Evolutionary conservation across 2,797 vertebrate species (phyloP).

Genomic region (Notamacropus eugenii): DNA sequence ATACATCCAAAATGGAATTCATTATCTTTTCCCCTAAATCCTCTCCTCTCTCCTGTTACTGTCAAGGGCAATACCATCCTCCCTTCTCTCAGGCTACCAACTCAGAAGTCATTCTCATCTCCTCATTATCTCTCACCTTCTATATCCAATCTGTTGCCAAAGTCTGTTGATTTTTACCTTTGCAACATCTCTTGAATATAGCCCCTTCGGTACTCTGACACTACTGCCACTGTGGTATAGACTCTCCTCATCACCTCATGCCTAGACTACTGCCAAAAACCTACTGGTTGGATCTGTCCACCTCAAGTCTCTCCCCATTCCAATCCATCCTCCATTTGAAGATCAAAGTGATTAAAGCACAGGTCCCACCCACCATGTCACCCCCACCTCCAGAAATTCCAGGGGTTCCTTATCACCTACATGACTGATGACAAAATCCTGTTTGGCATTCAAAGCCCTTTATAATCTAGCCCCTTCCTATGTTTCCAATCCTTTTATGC

Average conservation of each 20-base stretch:
- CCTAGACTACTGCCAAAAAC: neutral
- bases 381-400: neutral
- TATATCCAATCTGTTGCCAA: neutral
- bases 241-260: neutral
- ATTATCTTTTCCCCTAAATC: neutral
- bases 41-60: neutral
- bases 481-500: neutral
- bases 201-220: neutral
- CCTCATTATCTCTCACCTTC: neutral
- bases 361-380: neutral
- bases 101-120: neutral
- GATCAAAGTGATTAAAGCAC: neutral
- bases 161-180: neutral
- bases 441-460: neutral
- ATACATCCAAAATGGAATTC: neutral
- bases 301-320: neutral
- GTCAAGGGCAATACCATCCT: neutral
- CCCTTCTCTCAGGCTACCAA: neutral
- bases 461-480: neutral
- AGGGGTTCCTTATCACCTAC: neutral
- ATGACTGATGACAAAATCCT: neutral
- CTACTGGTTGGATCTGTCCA: neutral
- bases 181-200: neutral
- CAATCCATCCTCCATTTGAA: neutral
- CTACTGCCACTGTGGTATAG: neutral